A percentile compares a stretch with the other conserved stretches of the same genome.
phyloP scores from a whole-genome alignment of 2,113 vertebrate genomes.

The Thamnaconus septentrionalis region DNA sequence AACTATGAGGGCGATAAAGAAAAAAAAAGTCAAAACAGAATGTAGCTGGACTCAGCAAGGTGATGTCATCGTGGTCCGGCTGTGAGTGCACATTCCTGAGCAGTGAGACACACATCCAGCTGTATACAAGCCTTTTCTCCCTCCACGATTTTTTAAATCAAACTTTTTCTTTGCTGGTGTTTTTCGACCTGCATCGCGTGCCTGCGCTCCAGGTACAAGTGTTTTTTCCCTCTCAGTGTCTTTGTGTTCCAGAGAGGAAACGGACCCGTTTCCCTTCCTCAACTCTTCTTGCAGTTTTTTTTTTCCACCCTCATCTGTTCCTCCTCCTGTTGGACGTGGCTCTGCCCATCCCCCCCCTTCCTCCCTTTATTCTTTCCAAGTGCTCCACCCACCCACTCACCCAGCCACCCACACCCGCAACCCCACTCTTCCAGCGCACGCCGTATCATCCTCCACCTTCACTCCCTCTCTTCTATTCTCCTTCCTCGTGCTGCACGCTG shows the following conservation, averaged over 20 bases:
- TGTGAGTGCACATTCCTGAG: slow-evolving; percentile 68
- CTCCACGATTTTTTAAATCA: slow-evolving; percentile 17
- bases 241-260: slow-evolving; percentile 36
- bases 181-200: not conserved
- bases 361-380: slow-evolving; percentile 27
- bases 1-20: slow-evolving; percentile 10
- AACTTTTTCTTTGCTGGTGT: slow-evolving; percentile 5
- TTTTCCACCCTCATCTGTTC: slow-evolving; percentile 63
- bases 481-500: slow-evolving; percentile 46
- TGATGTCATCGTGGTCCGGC: slow-evolving; percentile 73
- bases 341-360: slow-evolving; percentile 59
- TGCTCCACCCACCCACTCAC: slow-evolving; percentile 44
- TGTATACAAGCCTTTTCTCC: slow-evolving; percentile 31
- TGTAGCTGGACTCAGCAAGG: slow-evolving; percentile 56
- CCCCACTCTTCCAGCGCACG: slow-evolving; percentile 44
- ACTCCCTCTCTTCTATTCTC: slow-evolving; percentile 42
- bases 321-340: slow-evolving; percentile 65
- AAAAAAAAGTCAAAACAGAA: slow-evolving; percentile 22
- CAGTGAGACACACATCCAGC: slow-evolving; percentile 63
- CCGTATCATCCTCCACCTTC: slow-evolving; percentile 37
- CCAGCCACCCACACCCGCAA: slow-evolving; percentile 1
- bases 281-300: slow-evolving; percentile 31
- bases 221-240: slow-evolving; percentile 1
- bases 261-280: slow-evolving; percentile 29
- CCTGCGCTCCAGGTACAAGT: slow-evolving; percentile 15